Base-by-base conservation (phyloP, 2,113 vertebrate species). In the Lophius piscatorius region DNA sequence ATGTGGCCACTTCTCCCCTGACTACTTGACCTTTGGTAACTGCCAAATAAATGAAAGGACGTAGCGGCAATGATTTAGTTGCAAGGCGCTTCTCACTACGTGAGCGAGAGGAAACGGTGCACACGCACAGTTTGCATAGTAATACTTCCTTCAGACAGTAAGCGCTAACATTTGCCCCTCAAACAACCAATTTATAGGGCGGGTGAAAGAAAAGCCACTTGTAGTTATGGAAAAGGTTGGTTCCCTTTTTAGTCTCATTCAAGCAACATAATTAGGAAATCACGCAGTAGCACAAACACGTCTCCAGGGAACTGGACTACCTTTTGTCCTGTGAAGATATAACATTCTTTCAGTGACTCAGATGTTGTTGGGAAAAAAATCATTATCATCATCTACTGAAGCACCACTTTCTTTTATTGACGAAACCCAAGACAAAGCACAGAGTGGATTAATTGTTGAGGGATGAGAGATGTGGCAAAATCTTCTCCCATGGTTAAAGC, bases 21-120 rank as follows among this genome's bases (percentile, higher is more conserved):
- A 18, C 57, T 55, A 71, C 77, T 78, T 89, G 88, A 91, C 87
- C 89, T 91, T 90, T 29, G 14, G 62, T 80, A 64, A 63, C 80
- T 59, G 77, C 72, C 64, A 65, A 71, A 87, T 87, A 82, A 83
- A 89, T 73, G 63, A 69, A 82, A 73, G 77, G 81, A 72, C 74
- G 72, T 29, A 20, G 67, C 70, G 14, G 71, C 42, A 49, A 77
- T 79, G 82, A 91, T 87, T 87, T 81, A 79, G 66, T 59, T 50
- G 40, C 61, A 73, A 16, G 36, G 63, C 70, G 59, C 17, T 24
- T 58, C 61, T 47, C 57, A 36, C 51, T 10, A 67, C 20, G 10
- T 20, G 56, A 58, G 60, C 45, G 42, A 68, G 55, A 46, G 52
- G 33, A 12, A 12, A n/a, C n/a, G n/a, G 9, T 6, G 16, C 29